Conservation (phyloP, 2,113 vertebrate genomes). For the Onychostoma macrolepis region DNA sequence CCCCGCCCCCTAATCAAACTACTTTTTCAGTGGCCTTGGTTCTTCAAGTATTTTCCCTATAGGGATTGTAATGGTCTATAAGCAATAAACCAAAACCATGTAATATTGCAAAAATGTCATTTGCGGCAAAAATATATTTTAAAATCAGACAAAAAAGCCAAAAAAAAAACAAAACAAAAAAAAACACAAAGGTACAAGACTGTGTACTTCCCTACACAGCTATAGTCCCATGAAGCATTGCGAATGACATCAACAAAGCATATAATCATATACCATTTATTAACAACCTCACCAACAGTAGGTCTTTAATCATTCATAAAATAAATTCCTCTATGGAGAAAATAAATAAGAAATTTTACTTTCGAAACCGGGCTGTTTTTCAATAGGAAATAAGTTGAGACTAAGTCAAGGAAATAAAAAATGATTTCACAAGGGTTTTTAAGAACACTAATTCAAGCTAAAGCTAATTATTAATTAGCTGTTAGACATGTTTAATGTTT, state of each 20-base stretch:
- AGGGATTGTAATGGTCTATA: background rate
- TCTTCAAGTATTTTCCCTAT: background rate
- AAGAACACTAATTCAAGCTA: background rate
- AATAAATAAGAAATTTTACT: too few species aligned
- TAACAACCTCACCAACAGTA: too few species aligned
- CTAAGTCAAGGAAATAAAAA: background rate
- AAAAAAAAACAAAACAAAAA: background rate
- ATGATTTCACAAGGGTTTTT: background rate
- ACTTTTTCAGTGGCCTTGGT: background rate
- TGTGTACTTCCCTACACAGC: background rate
- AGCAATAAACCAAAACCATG: background rate
- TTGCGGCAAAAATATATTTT: background rate
- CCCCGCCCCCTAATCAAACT: background rate
- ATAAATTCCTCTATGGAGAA: background rate
- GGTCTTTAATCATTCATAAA: too few species aligned
- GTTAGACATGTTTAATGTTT: background rate
- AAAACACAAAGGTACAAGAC: background rate
- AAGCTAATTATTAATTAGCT: background rate
- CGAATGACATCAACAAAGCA: background rate
- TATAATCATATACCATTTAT: too few species aligned
- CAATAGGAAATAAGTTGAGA: background rate
- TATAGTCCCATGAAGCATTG: background rate
- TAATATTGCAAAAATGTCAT: background rate
- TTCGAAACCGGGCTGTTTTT: background rate
- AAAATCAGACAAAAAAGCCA: background rate